These are phyloP conservation scores for Pachypeltis micranthus DNA, from an alignment of 1,140 invertebrate genomes.

Conservation along the genomic window DNA sequence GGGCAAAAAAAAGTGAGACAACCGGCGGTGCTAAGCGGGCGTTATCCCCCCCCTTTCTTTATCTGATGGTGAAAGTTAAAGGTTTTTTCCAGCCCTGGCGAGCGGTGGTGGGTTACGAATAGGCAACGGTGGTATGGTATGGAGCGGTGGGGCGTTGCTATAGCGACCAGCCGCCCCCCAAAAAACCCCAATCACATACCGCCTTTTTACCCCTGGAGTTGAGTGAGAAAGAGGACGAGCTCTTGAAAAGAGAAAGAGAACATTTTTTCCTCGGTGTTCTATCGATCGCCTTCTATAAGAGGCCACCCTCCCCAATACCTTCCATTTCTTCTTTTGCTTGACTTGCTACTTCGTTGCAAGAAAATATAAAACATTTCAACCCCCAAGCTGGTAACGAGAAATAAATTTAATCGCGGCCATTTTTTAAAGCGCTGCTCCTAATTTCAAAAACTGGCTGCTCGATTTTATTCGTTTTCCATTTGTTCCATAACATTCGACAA, in stretches of 20 bases:
- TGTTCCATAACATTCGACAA: no score
- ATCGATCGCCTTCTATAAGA: background rate
- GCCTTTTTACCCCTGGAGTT: conserved; percentile 6
- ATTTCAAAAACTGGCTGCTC: no score
- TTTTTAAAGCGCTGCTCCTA: no score
- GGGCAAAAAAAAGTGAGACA: background rate
- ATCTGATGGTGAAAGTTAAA: conserved; percentile 4
- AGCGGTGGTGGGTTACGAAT: background rate
- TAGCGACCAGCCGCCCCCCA: background rate
- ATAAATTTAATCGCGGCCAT: no score
- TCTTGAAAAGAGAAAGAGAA: background rate
- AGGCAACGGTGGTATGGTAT: background rate
- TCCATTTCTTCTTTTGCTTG: conserved; percentile 6
- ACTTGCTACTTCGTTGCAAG: background rate
- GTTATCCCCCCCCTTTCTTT: conserved; percentile 5
- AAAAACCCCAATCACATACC: conserved; percentile 7
- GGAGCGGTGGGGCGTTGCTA: background rate
- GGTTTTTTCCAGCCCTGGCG: background rate
- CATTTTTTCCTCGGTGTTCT: conserved; percentile 2
- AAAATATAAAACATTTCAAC: conserved; percentile 4
- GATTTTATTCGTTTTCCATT: no score
- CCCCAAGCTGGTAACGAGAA: no score
- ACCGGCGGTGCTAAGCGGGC: conserved; percentile 8
- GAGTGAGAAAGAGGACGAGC: background rate
- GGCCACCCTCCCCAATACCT: background rate